Evolutionary conservation across 2,113 vertebrate species (phyloP).

Genomic region (Bubo bubo): DNA sequence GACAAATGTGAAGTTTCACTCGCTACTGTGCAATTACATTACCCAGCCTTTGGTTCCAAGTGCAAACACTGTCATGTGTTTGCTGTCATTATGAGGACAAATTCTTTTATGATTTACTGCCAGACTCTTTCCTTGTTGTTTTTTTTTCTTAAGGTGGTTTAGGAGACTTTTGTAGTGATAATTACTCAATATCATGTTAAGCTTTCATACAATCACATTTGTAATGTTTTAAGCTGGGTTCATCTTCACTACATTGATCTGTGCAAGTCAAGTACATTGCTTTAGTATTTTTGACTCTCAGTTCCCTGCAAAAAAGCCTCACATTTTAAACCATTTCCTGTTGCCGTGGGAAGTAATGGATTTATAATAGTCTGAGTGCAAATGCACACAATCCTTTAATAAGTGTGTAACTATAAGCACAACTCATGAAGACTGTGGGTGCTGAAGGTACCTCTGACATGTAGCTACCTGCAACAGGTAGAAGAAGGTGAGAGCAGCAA

Average conservation of each 20-base stretch:
- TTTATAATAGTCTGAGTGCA: slow-evolving; percentile 31
- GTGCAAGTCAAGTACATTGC: not conserved
- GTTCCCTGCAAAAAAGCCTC: slow-evolving; percentile 16
- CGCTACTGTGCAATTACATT: not conserved
- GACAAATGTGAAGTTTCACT: not conserved
- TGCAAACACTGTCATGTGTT: not conserved
- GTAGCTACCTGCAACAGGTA: not conserved
- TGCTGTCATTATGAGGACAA: too few relatives aligned
- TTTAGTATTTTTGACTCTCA: slow-evolving; percentile 8
- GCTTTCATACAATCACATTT: slow-evolving; percentile 28
- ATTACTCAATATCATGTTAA: slow-evolving; percentile 53
- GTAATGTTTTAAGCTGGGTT: slow-evolving; percentile 37
- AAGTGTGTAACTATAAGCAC: not conserved
- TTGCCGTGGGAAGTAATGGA: not conserved
- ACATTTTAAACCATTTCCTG: slow-evolving; percentile 31
- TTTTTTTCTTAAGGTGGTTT: not conserved
- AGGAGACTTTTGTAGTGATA: not conserved
- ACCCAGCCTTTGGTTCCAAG: not conserved
- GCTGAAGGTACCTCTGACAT: not conserved
- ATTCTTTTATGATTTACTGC: not conserved
- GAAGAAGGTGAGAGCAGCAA: not conserved
- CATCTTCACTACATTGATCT: slow-evolving; percentile 41
- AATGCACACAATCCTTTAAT: slow-evolving; percentile 39
- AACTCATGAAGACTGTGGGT: not conserved
- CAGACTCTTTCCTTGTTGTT: not conserved